phyloP scores from a whole-genome alignment of 1,140 invertebrate genomes.

The Nomia melanderi region DNA sequence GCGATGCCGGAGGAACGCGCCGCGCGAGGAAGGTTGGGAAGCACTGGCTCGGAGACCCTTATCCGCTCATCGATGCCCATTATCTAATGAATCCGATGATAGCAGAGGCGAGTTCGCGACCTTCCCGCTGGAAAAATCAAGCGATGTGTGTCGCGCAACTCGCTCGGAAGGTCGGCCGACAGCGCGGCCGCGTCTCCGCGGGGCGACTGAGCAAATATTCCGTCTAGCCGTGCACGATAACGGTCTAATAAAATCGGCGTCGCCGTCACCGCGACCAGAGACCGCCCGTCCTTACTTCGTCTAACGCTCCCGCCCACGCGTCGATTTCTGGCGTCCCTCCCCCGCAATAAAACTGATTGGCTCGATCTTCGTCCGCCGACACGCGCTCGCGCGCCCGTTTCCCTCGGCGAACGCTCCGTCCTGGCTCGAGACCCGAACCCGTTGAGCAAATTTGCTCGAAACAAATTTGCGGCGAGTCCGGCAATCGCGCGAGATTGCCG shows the following conservation, averaged over 20 bases:
- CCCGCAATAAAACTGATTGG: conserved; percentile 60
- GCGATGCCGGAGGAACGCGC: no score
- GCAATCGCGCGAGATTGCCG: background rate
- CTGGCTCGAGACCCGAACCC: background rate
- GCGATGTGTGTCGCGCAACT: background rate
- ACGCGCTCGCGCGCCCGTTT: no score
- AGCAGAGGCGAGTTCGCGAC: background rate
- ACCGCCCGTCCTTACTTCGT: conserved; percentile 30
- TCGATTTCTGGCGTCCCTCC: background rate
- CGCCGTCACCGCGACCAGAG: conserved; percentile 36
- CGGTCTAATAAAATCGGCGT: conserved; percentile 66
- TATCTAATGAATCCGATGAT: conserved; percentile 35
- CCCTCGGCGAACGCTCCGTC: conserved; percentile 19
- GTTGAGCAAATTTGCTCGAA: conserved; percentile 5
- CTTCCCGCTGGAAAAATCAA: conserved; percentile 9
- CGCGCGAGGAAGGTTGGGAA: no score
- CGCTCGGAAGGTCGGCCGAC: conserved; percentile 25
- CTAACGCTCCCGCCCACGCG: conserved; percentile 19
- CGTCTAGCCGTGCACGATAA: conserved; percentile 55
- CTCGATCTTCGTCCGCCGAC: conserved; percentile 31
- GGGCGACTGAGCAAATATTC: conserved; percentile 59
- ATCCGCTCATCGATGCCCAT: conserved; percentile 25
- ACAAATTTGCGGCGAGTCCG: background rate
- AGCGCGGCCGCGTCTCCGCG: conserved; percentile 14
- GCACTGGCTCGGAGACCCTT: background rate